Base-by-base conservation (phyloP, 2,888 invertebrate genomes). In the Eristalinus aeneus region DNA sequence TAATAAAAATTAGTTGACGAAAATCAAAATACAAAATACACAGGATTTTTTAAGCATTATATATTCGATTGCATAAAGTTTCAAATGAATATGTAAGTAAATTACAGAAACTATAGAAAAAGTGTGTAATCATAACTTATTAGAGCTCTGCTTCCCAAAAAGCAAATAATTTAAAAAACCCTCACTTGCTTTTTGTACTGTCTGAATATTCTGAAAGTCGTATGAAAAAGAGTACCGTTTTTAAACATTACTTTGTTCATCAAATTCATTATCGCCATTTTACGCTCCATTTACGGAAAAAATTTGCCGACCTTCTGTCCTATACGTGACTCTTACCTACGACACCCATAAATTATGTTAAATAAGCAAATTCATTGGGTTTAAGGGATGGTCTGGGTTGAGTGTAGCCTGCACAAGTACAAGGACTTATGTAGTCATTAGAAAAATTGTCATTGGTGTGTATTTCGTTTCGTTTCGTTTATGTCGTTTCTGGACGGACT, bases 211-310 rank as follows among this genome's bases (percentile, higher is more conserved):
- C 16, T 16, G 16, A 6, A 8, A 46, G 46, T 16, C 8, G 23
- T 77, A 65, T 54, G 46, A 46, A 22, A 12, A 68, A 68, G 39
- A 53, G 36, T 77, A 83, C 63, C 69, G 36, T 80, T 84, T 68
- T 71, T 12, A 71, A 56, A 80, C 72, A 80, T 72, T 65, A 76
- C 71, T 80, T 76, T 46, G 71, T 67, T 72, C 80, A 80, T 80
- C 80, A 80, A 85, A 85, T 85, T 80, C 84, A 85, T 80, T 85
- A 80, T 76, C 79, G 75, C 80, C 63, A 71, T 85, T 80, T 76
- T 80, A 75, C 75, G 74, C 60, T 68, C 80, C 80, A 85, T 85
- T 80, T 85, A 85, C 75, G 74, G 81, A 76, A 77, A 69, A 85
- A 85, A 73, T 46, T 76, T 61, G 10, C 54, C 58, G 72, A 75